Evolutionary conservation across 1,140 invertebrate genomes (phyloP).

Genomic region (Formica selysi): DNA sequence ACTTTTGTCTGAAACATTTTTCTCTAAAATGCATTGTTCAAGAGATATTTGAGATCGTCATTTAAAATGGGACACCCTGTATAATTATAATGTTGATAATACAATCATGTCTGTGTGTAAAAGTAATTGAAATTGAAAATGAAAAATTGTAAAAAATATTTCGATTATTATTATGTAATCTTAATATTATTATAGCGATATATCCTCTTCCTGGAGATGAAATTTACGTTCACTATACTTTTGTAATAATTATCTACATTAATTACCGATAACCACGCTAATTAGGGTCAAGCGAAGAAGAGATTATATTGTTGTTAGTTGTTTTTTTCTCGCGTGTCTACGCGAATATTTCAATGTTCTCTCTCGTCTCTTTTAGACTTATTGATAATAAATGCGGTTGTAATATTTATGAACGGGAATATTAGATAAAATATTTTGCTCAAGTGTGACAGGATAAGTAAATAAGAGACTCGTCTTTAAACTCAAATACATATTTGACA

Average conservation of each 20-base stretch:
- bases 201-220: no score
- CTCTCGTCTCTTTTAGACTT: neutral
- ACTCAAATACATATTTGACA: constrained; percentile 12
- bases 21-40: no score
- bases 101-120: neutral
- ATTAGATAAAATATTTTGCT: neutral
- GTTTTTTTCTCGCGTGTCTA: neutral
- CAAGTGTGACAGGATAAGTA: neutral
- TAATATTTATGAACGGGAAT: neutral
- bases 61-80: no score
- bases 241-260: constrained; percentile 13
- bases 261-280: constrained; percentile 9
- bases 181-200: neutral
- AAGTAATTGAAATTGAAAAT: neutral
- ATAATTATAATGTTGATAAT: neutral
- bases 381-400: no score
- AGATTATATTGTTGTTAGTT: neutral
- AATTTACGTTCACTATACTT: neutral
- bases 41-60: no score
- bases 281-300: constrained; percentile 10
- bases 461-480: neutral
- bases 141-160: neutral
- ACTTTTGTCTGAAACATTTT: no score
- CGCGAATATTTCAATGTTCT: neutral
- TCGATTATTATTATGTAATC: neutral